These are phyloP conservation scores for Spondyliosoma cantharus DNA, from an alignment of 2,797 vertebrate species.

Conservation along the genomic window DNA sequence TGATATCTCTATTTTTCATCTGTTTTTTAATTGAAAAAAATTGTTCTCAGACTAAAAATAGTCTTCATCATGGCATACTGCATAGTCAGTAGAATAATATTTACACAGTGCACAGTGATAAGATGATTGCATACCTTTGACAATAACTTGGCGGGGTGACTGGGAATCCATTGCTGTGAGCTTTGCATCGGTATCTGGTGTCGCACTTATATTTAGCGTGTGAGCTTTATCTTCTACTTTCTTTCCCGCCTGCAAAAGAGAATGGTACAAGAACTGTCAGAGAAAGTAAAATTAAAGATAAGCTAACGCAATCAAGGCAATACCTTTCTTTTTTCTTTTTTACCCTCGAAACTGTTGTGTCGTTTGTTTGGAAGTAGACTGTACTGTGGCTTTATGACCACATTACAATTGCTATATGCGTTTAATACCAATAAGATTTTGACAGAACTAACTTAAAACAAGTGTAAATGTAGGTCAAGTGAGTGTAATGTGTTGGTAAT, in stretches of 20 bases:
- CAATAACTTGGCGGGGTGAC: constrained; percentile 45
- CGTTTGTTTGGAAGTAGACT: not conserved
- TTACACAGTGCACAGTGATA: not conserved
- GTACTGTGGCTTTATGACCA: not conserved
- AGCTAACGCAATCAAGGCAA: not conserved
- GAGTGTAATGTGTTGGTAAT: constrained; percentile 39
- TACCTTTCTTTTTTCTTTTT: not conserved
- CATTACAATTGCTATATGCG: not conserved
- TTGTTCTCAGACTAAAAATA: not conserved
- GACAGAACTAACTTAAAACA: constrained; percentile 11
- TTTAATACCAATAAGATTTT: not conserved
- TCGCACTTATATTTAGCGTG: constrained; percentile 69
- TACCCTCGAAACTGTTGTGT: not conserved
- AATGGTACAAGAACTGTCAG: constrained; percentile 18
- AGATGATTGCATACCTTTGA: constrained; percentile 65
- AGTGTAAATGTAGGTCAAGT: constrained; percentile 5
- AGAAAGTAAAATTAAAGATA: not conserved
- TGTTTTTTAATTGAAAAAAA: not conserved
- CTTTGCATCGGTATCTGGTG: constrained; percentile 45
- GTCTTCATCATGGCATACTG: not conserved
- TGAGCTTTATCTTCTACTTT: constrained; percentile 52
- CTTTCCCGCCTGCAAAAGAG: constrained; percentile 54
- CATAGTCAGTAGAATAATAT: not conserved
- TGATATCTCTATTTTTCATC: not conserved
- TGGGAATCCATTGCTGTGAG: constrained; percentile 42